Base-by-base conservation (phyloP, 2,797 vertebrate species). In the Xiphophorus birchmanni region DNA sequence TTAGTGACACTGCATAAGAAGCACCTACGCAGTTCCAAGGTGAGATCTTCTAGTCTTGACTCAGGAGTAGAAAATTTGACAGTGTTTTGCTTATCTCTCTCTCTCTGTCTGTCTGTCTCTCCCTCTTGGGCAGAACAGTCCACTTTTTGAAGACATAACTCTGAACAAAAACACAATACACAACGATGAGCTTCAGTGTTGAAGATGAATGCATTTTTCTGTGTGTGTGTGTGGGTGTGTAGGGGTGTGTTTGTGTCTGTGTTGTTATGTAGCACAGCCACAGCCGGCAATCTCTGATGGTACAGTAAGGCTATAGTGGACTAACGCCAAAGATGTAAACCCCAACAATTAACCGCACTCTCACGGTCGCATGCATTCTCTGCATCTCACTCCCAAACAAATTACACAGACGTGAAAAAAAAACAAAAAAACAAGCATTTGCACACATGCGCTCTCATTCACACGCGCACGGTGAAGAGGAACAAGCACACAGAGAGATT, bases 291-390 rank as follows among this genome's bases (percentile, higher is more conserved):
- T 93, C 91, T 94, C 88, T 92, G 90, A 93, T 94, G 90, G 87
- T 85, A 93, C 91, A 93, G 89, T 94, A 95, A 95, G 94, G 94
- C 94, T 94, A 90, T 91, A 88, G 91, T 91, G 91, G 90, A 93
- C 88, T 82, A 86, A 87, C 82, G 85, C 83, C 79, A 80, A 83
- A 82, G 83, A 89, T 89, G 84, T 89, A 90, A 87, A 91, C 89
- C 87, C 83, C 82, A 86, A 86, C 74, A 76, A 86, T 79, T 83
- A 88, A 76, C 52, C 82, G 71, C 13, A 72, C 82, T 71, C 80
- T 81, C 83, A 83, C 74, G 56, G 75, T 84, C 80, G 77, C 82
- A 63, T 32, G 52, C 74, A 81, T 82, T 86, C 80, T 82, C 45
- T 73, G 58, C 2, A 35, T 82, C 73, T 84, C 56, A 73, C 84